These are phyloP conservation scores for Agrotis puta DNA, from an alignment of 2,888 invertebrate genomes.

Conservation along the genomic window DNA sequence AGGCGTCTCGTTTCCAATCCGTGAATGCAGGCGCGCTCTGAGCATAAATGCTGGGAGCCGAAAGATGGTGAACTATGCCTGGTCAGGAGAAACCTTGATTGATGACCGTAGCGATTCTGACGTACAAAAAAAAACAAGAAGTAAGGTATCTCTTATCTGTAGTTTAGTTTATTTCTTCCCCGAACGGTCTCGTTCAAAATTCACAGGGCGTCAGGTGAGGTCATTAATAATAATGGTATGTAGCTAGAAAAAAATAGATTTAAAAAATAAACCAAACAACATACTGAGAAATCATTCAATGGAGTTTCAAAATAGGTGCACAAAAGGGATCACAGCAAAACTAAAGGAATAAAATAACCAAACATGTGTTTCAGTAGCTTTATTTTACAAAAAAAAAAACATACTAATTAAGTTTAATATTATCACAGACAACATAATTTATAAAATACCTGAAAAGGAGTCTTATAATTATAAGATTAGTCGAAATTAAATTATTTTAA, in stretches of 20 bases:
- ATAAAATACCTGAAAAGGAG: conserved; percentile 68
- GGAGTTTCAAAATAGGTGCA: background rate
- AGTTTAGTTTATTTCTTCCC: too few species aligned
- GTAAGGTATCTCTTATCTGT: too few species aligned
- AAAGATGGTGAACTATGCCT: too few species aligned
- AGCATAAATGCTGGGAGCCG: too few species aligned
- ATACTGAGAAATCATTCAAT: conserved; percentile 24
- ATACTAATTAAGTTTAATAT: conserved; percentile 76
- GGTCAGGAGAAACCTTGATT: too few species aligned
- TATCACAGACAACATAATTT: conserved; percentile 87
- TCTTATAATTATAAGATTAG: conserved; percentile 62
- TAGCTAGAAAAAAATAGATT: background rate
- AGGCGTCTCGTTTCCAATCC: too few species aligned
- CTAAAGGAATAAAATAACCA: conserved; percentile 77
- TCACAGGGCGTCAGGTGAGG: too few species aligned
- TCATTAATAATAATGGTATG: too few species aligned
- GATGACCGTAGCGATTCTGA: too few species aligned
- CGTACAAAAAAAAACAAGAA: too few species aligned
- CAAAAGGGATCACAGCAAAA: conserved; percentile 59
- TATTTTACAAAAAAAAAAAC: conserved; percentile 69
- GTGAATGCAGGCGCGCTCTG: too few species aligned
- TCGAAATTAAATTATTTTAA: conserved; percentile 47
- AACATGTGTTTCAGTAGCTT: conserved; percentile 73
- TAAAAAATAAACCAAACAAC: conserved; percentile 39
- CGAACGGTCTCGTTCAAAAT: too few species aligned